A percentile compares a stretch with the other conserved stretches of the same genome.
Evolutionary conservation across 2,113 vertebrate genomes (phyloP).

Genomic region (Lathamus discolor): DNA sequence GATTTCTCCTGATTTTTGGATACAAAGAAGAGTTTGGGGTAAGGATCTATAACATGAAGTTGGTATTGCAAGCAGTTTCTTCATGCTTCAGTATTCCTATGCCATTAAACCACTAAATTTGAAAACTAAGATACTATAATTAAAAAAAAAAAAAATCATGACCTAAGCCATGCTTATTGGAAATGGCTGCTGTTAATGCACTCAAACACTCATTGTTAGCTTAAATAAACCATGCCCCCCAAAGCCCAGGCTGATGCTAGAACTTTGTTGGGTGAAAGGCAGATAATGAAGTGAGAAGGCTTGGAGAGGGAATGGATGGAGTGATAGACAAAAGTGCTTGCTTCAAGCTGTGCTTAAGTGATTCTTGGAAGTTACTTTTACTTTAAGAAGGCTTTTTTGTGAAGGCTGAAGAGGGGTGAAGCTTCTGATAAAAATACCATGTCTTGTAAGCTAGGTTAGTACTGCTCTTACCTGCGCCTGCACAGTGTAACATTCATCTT

Average conservation of each 20-base stretch:
- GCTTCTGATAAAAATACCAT: not conserved
- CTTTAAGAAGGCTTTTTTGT: not conserved
- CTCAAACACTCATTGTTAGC: not conserved
- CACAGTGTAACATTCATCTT: not conserved
- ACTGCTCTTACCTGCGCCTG: not conserved
- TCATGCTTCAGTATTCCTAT: not conserved
- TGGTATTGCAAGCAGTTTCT: not conserved
- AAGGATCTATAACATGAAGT: not conserved
- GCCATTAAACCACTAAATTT: not conserved
- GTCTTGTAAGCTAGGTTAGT: not conserved
- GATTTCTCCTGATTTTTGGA: not conserved
- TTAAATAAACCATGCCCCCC: rapidly evolving
- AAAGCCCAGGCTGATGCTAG: not conserved
- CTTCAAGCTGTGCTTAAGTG: not conserved
- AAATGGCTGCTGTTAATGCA: not conserved
- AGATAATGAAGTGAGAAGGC: not conserved
- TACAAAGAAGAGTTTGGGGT: not conserved
- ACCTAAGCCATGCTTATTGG: not conserved
- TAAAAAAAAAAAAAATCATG: not conserved
- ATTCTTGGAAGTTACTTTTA: not conserved
- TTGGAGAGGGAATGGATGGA: not conserved
- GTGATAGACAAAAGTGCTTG: not conserved
- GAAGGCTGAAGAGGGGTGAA: not conserved
- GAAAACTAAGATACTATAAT: not conserved
- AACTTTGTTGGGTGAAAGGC: not conserved